A percentile compares a stretch with the other conserved stretches of the same genome.
Conservation (phyloP, 2,113 vertebrate genomes). For the Sigmodon hispidus region DNA sequence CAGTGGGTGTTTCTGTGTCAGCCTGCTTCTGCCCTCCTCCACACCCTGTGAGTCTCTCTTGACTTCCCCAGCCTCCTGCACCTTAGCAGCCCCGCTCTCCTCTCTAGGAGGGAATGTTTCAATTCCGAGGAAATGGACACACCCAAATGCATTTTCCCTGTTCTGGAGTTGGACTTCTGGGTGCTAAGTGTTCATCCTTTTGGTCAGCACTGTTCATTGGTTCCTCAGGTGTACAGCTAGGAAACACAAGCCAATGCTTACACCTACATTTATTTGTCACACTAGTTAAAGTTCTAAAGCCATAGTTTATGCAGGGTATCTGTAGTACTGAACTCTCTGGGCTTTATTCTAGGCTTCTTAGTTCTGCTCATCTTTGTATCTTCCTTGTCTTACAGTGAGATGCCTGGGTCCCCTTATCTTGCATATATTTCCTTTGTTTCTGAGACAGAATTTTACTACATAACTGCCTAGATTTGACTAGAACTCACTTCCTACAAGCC, state of each 20-base stretch:
- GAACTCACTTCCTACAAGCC: neutral
- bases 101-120: neutral
- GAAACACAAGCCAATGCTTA: neutral
- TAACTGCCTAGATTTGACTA: neutral
- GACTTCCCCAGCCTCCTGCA: neutral
- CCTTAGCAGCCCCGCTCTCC: neutral
- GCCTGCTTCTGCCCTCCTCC: neutral
- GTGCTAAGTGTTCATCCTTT: neutral
- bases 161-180: neutral
- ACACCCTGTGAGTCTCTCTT: neutral
- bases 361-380: neutral
- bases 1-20: neutral
- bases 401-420: neutral
- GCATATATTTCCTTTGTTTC: neutral
- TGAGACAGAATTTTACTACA: neutral
- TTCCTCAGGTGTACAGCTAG: neutral
- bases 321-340: neutral
- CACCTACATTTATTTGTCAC: neutral
- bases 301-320: neutral
- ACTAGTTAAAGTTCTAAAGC: conserved; percentile 1
- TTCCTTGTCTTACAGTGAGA: neutral
- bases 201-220: neutral
- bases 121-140: neutral
- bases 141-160: neutral
- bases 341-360: neutral